These are phyloP conservation scores for Chrysolina oricalcia DNA, from an alignment of 2,888 invertebrate species.

Conservation along the genomic window DNA sequence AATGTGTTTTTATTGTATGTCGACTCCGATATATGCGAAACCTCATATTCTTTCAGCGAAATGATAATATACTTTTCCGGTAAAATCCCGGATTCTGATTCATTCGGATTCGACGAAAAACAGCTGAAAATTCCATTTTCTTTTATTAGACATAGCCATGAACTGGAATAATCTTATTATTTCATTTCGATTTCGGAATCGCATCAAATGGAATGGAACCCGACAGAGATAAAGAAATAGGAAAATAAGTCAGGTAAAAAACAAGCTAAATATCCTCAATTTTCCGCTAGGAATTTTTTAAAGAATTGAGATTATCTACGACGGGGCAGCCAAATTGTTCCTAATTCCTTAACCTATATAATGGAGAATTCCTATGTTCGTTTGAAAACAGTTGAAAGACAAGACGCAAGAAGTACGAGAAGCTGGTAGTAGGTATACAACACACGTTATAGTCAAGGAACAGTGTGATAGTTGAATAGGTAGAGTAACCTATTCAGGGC, in stretches of 20 bases:
- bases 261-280: constrained; percentile 32
- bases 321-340: background rate
- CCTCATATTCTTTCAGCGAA: background rate
- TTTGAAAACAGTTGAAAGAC: too few relatives aligned
- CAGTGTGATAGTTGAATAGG: too few relatives aligned
- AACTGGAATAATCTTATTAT: constrained; percentile 38
- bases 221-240: constrained; percentile 12
- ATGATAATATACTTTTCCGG: constrained; percentile 6
- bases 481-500: too few relatives aligned
- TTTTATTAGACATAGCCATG: constrained; percentile 32
- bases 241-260: constrained; percentile 36
- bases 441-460: too few relatives aligned
- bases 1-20: background rate
- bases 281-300: constrained; percentile 29
- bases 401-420: too few relatives aligned
- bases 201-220: constrained; percentile 33
- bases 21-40: background rate
- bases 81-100: background rate
- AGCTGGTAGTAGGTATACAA: too few relatives aligned
- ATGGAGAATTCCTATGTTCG: too few relatives aligned
- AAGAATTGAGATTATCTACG: constrained; percentile 19
- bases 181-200: constrained; percentile 35
- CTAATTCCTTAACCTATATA: too few relatives aligned
- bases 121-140: constrained; percentile 28
- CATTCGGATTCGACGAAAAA: constrained; percentile 18